Base-by-base conservation (phyloP, 1,140 invertebrate genomes). In the Cydia pomonella region DNA sequence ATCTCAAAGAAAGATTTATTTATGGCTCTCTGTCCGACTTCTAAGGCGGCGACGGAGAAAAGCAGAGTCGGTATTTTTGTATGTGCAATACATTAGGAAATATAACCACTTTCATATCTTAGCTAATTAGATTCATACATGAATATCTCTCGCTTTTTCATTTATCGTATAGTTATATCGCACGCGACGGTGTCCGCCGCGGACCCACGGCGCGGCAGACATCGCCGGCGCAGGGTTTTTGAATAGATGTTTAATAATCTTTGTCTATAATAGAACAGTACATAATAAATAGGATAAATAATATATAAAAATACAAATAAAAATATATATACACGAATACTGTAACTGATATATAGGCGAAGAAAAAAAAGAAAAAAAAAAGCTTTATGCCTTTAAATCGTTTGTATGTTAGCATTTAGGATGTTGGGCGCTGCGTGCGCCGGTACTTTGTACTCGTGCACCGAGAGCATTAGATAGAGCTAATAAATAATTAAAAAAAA, bases 311-410 rank as follows among this genome's bases (percentile, higher is more conserved):
- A 91, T 87, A 91, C 85, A 88, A 92, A 92, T 90, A 92, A 92
- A 92, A 92, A 92, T 91, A 92, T 91, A 92, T 91, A 91, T 91
- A 92, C 91, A 91, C 88, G 82, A 90, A 84, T 90, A 92, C 84
- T 90, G 79, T 90, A 88, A 92, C 84, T 90, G 84, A 90, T 90
- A 87, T 86, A 84, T 91, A 92, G 86, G 85, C 87, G 81, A 86
- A 84, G 53, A 64, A 86, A 91, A n/a, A 89, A 83, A 87, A 76
- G 79, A 86, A 86, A 91, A 91, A 90, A 91, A 87, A 84, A 87
- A 84, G 88, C 87, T 91, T 91, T 84, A 90, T 86, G 90, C 88
- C 88, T 90, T 91, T 87, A 89, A 89, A 90, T 90, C 88, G 90
- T 89, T 91, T 91, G 87, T 90, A 90, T 87, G 84, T 90, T 90